Evolutionary conservation across 2,888 invertebrate species (phyloP).

Genomic region (Lithophane semibrunnea): DNA sequence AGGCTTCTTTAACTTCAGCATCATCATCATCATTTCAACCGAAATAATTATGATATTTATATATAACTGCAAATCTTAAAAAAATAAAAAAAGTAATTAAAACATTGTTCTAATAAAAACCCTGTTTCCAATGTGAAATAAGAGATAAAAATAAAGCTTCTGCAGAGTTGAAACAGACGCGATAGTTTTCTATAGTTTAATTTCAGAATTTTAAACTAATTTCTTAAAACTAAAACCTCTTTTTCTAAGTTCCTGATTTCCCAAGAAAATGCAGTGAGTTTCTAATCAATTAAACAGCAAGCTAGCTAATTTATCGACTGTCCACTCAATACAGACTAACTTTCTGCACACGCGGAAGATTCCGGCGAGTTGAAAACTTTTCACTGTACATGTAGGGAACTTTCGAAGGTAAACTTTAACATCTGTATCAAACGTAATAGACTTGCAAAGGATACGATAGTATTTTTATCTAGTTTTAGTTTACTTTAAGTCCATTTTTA

Average conservation of each 20-base stretch:
- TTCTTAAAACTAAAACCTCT: not conserved
- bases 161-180: too few species aligned
- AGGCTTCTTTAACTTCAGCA: too few species aligned
- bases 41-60: too few species aligned
- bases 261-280: constrained; percentile 2
- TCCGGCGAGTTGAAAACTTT: constrained; percentile 50
- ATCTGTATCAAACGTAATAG: constrained; percentile 58
- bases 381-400: constrained; percentile 35
- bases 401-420: constrained; percentile 57
- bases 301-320: constrained; percentile 11
- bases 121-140: too few species aligned
- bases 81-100: too few species aligned
- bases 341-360: constrained; percentile 34
- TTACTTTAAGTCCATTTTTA: constrained; percentile 2
- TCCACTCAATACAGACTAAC: constrained; percentile 13
- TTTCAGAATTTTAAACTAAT: not conserved
- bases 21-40: too few species aligned
- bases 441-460: constrained; percentile 39
- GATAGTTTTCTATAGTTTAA: too few species aligned
- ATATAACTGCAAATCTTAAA: too few species aligned
- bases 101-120: too few species aligned
- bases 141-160: too few species aligned
- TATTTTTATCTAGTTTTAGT: constrained; percentile 43
- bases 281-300: constrained; percentile 37
- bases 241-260: not conserved